phyloP scores from a whole-genome alignment of 2,113 vertebrate genomes.

The Pluvialis apricaria region DNA sequence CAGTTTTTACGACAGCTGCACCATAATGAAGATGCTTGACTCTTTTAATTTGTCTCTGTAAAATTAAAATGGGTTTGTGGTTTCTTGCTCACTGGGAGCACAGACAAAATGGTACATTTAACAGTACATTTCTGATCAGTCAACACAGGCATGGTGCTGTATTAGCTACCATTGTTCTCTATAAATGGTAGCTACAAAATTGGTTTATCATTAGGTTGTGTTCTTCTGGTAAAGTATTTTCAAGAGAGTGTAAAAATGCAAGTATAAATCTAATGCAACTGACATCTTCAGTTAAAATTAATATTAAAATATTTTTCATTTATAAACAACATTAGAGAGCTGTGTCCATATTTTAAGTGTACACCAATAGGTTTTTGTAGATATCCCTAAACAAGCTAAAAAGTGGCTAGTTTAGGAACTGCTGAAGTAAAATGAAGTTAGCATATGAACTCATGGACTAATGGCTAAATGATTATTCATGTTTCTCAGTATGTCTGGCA shows the following conservation, averaged over 20 bases:
- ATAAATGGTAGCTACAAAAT: neutral
- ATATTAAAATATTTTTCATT: neutral
- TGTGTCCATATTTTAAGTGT: neutral
- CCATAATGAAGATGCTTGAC: constrained; percentile 49
- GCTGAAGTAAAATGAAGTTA: neutral
- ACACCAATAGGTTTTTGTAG: neutral
- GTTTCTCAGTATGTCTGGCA: neutral
- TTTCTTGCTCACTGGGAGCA: constrained; percentile 19
- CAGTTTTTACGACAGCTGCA: constrained; percentile 39
- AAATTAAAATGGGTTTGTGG: constrained; percentile 63
- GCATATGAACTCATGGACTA: neutral
- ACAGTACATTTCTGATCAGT: neutral
- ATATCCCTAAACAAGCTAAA: neutral
- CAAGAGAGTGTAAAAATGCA: neutral
- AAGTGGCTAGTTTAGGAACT: neutral
- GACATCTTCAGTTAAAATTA: neutral
- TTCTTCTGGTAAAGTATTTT: constrained; percentile 31
- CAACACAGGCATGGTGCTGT: neutral
- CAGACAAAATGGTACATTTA: constrained; percentile 38
- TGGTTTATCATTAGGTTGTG: neutral
- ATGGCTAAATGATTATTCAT: neutral
- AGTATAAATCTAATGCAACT: neutral
- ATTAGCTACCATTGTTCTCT: constrained; percentile 29
- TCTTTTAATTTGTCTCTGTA: constrained; percentile 59
- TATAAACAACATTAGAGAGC: neutral